A percentile compares a stretch with the other conserved stretches of the same genome.
These are phyloP conservation scores for Chaetops frenatus DNA, from an alignment of 2,113 vertebrate species.

Conservation along the genomic window DNA sequence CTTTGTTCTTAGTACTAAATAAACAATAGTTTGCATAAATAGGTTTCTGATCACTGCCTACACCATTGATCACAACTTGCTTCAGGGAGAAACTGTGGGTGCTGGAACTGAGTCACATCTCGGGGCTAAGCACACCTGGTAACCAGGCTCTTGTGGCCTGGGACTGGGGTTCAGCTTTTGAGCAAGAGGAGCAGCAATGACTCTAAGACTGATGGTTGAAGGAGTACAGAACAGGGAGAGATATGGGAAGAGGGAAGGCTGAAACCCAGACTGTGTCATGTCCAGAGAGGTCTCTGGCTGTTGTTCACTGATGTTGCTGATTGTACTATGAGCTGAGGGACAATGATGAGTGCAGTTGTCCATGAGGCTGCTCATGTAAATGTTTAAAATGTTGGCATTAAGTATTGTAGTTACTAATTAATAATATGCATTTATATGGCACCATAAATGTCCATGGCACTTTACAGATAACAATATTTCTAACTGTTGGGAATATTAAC, in stretches of 20 bases:
- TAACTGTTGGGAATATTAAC: constrained; percentile 16
- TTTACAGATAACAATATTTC: constrained; percentile 23
- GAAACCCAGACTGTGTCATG: neutral
- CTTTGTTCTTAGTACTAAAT: neutral
- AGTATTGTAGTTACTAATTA: constrained; percentile 23
- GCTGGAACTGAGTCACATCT: neutral
- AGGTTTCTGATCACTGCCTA: neutral
- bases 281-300: neutral
- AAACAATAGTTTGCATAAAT: neutral
- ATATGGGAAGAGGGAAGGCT: neutral
- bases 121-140: neutral
- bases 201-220: neutral
- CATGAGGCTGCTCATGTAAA: neutral
- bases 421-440: constrained; percentile 1
- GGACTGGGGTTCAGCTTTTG: neutral
- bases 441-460: neutral
- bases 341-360: accelerated
- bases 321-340: neutral
- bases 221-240: neutral
- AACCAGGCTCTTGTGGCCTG: neutral
- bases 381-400: neutral
- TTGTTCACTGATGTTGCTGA: neutral
- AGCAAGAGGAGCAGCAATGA: neutral
- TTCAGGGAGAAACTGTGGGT: neutral
- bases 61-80: neutral